Percentiles rank a stretch among this genome's conserved stretches.
These are phyloP conservation scores for Pseudeuparius sepicola DNA, from an alignment of 2,888 invertebrate species.

Conservation along the genomic window DNA sequence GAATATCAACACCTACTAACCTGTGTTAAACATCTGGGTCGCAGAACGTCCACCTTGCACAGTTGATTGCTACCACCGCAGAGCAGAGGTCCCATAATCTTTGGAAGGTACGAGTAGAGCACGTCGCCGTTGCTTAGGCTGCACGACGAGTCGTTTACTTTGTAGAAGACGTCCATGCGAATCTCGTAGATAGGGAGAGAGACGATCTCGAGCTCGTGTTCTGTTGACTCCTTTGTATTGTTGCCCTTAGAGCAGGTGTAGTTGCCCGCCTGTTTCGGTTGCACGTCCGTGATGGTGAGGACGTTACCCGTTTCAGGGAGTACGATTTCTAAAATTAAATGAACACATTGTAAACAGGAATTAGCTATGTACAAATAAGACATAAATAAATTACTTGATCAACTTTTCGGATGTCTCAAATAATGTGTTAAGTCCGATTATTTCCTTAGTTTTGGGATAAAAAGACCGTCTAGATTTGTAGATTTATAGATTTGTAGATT, in stretches of 20 bases:
- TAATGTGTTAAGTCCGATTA: too few species aligned
- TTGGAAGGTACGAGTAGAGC: conserved; percentile 33
- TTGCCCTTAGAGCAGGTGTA: conserved; percentile 33
- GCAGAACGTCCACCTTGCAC: conserved; percentile 32
- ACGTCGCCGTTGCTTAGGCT: conserved; percentile 30
- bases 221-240: conserved; percentile 19
- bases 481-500: too few species aligned
- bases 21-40: conserved; percentile 31
- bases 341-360: neutral
- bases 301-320: conserved; percentile 26
- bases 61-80: conserved; percentile 32
- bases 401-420: too few species aligned
- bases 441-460: too few species aligned
- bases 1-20: conserved; percentile 27
- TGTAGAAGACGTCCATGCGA: conserved; percentile 31
- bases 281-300: conserved; percentile 30
- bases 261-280: conserved; percentile 34
- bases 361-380: conserved; percentile 9
- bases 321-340: conserved; percentile 21
- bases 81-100: conserved; percentile 30
- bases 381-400: too few species aligned
- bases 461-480: too few species aligned
- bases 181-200: conserved; percentile 34
- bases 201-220: conserved; percentile 34
- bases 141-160: conserved; percentile 30